These are phyloP conservation scores for Brachionus calyciflorus DNA, from an alignment of 1,140 invertebrate genomes.

Conservation along the genomic window DNA sequence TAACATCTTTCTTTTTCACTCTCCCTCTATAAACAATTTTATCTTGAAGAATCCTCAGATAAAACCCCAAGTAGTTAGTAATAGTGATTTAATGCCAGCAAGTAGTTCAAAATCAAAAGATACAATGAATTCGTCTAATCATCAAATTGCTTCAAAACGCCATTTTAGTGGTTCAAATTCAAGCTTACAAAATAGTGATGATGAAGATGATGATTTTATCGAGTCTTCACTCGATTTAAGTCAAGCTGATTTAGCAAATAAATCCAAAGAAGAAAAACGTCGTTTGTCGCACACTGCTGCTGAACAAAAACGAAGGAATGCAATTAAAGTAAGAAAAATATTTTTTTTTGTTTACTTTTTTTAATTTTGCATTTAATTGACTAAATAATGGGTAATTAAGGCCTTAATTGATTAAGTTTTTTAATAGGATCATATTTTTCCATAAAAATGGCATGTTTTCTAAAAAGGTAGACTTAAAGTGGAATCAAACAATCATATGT, in stretches of 20 bases:
- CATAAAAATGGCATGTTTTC: too few relatives aligned
- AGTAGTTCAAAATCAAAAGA: neutral
- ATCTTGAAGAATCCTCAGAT: conserved; percentile 4
- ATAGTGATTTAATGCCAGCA: neutral
- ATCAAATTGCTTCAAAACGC: neutral
- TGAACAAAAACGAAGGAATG: conserved; percentile 46
- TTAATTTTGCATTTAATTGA: too few relatives aligned
- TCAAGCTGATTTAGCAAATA: neutral
- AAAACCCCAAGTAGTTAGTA: neutral
- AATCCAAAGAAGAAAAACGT: conserved; percentile 32
- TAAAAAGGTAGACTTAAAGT: too few relatives aligned
- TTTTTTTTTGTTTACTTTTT: neutral
- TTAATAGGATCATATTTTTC: too few relatives aligned
- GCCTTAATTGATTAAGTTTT: too few relatives aligned
- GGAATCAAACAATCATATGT: too few relatives aligned
- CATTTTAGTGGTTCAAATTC: conserved; percentile 42
- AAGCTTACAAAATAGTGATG: conserved; percentile 40
- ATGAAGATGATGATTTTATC: conserved; percentile 33
- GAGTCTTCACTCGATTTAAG: neutral
- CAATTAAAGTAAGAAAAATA: conserved; percentile 26
- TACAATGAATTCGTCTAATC: neutral
- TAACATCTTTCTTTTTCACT: neutral
- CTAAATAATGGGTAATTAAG: too few relatives aligned
- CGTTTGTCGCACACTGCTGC: conserved; percentile 41
- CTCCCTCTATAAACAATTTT: neutral